Conservation (phyloP, 2,888 invertebrate species). For the Bugula neritina region DNA sequence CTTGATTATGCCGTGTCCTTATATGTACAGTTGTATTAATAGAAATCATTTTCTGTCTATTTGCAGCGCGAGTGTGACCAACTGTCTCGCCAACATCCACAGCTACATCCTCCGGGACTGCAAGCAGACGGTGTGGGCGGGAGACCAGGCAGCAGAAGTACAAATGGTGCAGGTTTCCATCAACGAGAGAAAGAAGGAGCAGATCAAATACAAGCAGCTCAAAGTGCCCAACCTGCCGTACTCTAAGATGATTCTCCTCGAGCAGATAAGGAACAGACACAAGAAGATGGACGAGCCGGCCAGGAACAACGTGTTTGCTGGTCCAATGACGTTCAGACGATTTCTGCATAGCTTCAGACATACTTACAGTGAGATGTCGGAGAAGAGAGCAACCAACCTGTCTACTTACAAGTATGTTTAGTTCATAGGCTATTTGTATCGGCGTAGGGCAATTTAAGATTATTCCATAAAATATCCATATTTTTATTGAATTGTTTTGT, state of each 20-base stretch:
- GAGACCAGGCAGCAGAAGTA: constrained; percentile 44
- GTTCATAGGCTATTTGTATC: no score
- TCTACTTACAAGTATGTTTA: constrained; percentile 47
- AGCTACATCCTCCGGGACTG: constrained; percentile 49
- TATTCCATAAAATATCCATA: no score
- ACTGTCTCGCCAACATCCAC: constrained; percentile 51
- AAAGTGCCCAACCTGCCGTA: constrained; percentile 49
- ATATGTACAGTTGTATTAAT: no score
- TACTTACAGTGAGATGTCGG: constrained; percentile 45
- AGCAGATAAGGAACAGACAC: constrained; percentile 46
- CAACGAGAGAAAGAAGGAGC: constrained; percentile 49
- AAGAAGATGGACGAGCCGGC: constrained; percentile 35
- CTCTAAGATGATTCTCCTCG: constrained; percentile 48
- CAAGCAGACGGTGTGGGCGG: constrained; percentile 51
- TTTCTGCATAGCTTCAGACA: constrained; percentile 50
- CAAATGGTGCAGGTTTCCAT: constrained; percentile 38
- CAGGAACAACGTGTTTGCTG: constrained; percentile 48
- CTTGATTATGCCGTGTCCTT: no score
- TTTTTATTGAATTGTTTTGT: no score
- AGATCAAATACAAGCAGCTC: constrained; percentile 34
- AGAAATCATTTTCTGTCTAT: no score
- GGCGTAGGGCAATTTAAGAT: no score
- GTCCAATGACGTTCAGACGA: constrained; percentile 47
- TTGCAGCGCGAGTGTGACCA: constrained; percentile 44
- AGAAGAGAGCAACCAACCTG: constrained; percentile 44